Base-by-base conservation (phyloP, 2,113 vertebrate species). In the Tachycineta bicolor region DNA sequence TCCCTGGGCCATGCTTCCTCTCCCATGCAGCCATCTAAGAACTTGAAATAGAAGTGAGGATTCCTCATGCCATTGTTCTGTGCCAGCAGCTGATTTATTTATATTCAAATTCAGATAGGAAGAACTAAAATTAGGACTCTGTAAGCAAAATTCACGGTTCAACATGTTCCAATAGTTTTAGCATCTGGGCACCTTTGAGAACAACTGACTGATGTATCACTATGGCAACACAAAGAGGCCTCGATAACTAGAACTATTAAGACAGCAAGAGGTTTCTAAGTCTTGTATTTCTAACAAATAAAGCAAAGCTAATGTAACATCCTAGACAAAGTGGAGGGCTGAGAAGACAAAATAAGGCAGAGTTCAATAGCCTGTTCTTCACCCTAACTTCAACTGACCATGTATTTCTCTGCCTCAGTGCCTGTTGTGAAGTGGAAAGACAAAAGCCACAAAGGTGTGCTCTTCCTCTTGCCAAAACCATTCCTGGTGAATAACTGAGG, bases 201-300 rank as follows among this genome's bases (percentile, higher is more conserved):
- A 71, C 68, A 86, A 65, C 44, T 82, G 69, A 82, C 60, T 93
- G 73, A 90, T 85, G 34, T 43, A 76, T 81, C 67, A 78, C 82
- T 47, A 89, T 65, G 65, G 91, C 65, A 97, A 95, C 84, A 65
- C 25, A 73, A 86, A 75, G 41, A 64, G n/a, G 59, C 62, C 62
- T 82, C n/a, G 1, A 37, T 76, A 89, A 71, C 39, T 83, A 74
- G 2, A 87, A 68, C 65, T 46, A 41, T 64, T 59, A 31, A 70
- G 29, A 50, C 12, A 70, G 25, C 11, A 58, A 37, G 26, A 67
- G 12, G 46, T 41, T 89, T 80, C 60, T 4, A 71, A 64, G 37
- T 19, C 44, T 33, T 60, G 5, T n/a, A 80, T 86, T 93, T 79
- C 77, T 68, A 81, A 39, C 85, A 89, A 94, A 74, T 29, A 53